Evolutionary conservation across 2,113 vertebrate genomes (phyloP).

Genomic region (Hepsetus odoe): DNA sequence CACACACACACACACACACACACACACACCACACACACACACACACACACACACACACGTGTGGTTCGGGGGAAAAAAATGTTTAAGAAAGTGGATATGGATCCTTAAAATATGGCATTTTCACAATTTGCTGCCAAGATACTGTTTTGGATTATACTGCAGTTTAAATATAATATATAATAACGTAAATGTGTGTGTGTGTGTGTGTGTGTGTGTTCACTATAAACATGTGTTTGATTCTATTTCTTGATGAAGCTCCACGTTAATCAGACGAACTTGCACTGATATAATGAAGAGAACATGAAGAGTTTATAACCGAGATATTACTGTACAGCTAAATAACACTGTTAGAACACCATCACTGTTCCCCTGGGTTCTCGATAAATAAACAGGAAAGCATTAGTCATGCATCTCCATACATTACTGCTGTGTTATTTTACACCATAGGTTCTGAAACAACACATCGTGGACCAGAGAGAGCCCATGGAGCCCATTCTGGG

Average conservation of each 20-base stretch:
- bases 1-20: too few relatives aligned
- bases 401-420: neutral
- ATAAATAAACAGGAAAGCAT: neutral
- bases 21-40: too few relatives aligned
- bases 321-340: neutral
- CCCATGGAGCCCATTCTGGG: neutral
- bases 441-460: neutral
- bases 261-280: neutral
- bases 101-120: too few relatives aligned
- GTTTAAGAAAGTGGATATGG: too few relatives aligned
- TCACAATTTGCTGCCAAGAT: too few relatives aligned
- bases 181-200: too few relatives aligned
- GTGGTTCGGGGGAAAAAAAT: too few relatives aligned
- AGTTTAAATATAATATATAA: too few relatives aligned
- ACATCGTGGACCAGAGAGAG: neutral
- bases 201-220: too few relatives aligned
- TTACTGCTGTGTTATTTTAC: conserved; percentile 3
- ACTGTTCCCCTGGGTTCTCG: neutral
- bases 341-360: neutral
- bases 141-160: too few relatives aligned
- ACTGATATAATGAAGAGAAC: neutral
- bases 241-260: too few relatives aligned
- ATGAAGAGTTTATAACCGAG: neutral
- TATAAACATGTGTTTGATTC: neutral
- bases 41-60: too few relatives aligned